A percentile compares a stretch with the other conserved stretches of the same genome.
These are phyloP conservation scores for Harpagoxenus sublaevis DNA, from an alignment of 2,888 invertebrate species.

Conservation along the genomic window DNA sequence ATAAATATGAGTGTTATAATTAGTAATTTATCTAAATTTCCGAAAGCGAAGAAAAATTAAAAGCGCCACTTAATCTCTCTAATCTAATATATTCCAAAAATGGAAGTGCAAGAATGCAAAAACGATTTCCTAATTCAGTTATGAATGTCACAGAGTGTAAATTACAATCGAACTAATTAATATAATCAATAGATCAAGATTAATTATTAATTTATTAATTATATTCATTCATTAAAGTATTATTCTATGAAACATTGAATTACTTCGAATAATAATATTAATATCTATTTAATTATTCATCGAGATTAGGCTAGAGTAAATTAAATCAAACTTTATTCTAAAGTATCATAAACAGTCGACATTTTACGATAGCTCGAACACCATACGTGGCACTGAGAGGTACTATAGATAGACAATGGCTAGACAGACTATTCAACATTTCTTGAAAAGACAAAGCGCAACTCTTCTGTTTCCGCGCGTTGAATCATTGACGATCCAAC, in stretches of 20 bases:
- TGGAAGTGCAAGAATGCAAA: neutral
- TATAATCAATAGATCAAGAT: neutral
- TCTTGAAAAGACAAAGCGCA: constrained; percentile 5
- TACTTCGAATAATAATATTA: neutral
- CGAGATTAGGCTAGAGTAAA: neutral
- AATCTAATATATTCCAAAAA: neutral
- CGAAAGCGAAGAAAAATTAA: no score
- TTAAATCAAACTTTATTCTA: neutral
- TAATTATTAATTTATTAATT: neutral
- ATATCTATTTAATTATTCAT: neutral
- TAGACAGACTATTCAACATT: constrained; percentile 10
- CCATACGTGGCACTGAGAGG: constrained; percentile 1
- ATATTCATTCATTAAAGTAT: neutral
- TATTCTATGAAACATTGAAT: neutral
- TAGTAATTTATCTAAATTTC: neutral
- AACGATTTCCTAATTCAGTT: neutral
- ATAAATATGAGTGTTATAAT: neutral
- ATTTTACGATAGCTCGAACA: neutral
- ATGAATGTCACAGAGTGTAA: neutral
- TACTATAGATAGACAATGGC: constrained; percentile 10
- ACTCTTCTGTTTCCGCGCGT: constrained; percentile 32
- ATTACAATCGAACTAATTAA: neutral
- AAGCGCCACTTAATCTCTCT: neutral
- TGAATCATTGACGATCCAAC: constrained; percentile 70
- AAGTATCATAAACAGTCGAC: neutral